Conservation (phyloP, 2,113 vertebrate species). For the Pedetes capensis region DNA sequence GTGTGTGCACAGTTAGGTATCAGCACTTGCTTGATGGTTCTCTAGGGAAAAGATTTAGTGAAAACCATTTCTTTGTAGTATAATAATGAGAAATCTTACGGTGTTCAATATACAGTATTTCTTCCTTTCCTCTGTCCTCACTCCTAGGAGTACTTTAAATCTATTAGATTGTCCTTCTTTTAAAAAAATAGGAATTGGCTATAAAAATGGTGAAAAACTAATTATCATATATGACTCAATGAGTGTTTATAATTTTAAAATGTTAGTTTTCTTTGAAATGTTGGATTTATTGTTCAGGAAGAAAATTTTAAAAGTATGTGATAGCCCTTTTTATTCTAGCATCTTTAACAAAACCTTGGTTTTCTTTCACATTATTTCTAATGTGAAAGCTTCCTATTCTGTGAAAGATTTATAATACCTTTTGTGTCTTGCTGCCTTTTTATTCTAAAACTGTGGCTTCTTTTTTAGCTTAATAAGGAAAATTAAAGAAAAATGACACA, state of each 20-base stretch:
- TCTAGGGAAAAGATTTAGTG: neutral
- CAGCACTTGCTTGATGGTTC: neutral
- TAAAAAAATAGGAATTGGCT: neutral
- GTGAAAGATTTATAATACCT: conserved; percentile 30
- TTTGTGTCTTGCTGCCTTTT: conserved; percentile 52
- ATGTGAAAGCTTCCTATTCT: conserved; percentile 52
- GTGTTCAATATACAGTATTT: neutral
- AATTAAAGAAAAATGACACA: conserved; percentile 40
- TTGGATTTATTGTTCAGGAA: conserved; percentile 39
- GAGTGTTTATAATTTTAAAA: conserved; percentile 27
- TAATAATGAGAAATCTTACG: neutral
- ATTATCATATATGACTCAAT: conserved; percentile 16
- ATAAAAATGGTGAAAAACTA: conserved; percentile 12
- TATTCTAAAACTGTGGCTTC: conserved; percentile 32
- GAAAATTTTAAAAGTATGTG: neutral
- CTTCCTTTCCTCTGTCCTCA: neutral
- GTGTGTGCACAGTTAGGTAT: neutral
- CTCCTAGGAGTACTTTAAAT: neutral
- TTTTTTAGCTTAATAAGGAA: conserved; percentile 64
- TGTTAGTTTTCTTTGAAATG: conserved; percentile 42
- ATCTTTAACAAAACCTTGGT: conserved; percentile 49
- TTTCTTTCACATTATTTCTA: conserved; percentile 54
- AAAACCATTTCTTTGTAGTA: neutral
- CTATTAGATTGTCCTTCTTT: neutral
- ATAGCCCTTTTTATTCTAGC: conserved; percentile 51